A percentile compares a stretch with the other conserved stretches of the same genome.
phyloP scores from a whole-genome alignment of 2,113 vertebrate genomes.

The Hyaena hyaena region DNA sequence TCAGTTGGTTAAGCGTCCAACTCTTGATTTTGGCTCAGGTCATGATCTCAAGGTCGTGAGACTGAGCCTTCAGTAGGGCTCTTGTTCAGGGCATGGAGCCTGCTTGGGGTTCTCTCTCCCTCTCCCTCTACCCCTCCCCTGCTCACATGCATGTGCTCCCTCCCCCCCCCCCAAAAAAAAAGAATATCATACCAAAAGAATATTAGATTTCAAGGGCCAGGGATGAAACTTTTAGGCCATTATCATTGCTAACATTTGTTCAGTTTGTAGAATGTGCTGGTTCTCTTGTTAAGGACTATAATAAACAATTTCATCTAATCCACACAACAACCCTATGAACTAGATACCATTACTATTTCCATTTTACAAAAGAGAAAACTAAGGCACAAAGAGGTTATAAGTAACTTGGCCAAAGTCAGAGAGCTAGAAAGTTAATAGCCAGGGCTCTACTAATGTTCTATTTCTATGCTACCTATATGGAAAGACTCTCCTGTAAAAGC shows the following conservation, averaged over 20 bases:
- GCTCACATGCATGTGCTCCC: no score
- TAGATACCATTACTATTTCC: not conserved
- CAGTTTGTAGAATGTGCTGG: not conserved
- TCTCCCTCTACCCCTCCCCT: no score
- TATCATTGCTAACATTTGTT: slow-evolving; percentile 10
- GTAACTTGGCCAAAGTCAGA: not conserved
- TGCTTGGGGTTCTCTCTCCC: no score
- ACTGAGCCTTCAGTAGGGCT: no score
- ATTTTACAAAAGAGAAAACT: slow-evolving; percentile 51
- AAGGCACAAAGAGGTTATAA: not conserved
- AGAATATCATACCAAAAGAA: not conserved
- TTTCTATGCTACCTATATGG: not conserved
- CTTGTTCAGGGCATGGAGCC: no score
- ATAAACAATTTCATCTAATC: slow-evolving; percentile 46
- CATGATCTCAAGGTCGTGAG: no score
- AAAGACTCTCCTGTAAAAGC: not conserved
- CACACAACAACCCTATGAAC: not conserved
- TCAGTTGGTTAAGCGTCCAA: no score
- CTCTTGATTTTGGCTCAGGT: no score
- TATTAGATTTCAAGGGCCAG: not conserved
- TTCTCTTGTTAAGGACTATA: not conserved
- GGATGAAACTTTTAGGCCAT: not conserved
- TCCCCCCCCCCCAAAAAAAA: no score
- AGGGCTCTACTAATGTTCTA: not conserved
- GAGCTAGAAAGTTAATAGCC: slow-evolving; percentile 22